These are phyloP conservation scores for Lepisosteus osseus DNA, from an alignment of 2,113 vertebrate genomes.

Conservation along the genomic window DNA sequence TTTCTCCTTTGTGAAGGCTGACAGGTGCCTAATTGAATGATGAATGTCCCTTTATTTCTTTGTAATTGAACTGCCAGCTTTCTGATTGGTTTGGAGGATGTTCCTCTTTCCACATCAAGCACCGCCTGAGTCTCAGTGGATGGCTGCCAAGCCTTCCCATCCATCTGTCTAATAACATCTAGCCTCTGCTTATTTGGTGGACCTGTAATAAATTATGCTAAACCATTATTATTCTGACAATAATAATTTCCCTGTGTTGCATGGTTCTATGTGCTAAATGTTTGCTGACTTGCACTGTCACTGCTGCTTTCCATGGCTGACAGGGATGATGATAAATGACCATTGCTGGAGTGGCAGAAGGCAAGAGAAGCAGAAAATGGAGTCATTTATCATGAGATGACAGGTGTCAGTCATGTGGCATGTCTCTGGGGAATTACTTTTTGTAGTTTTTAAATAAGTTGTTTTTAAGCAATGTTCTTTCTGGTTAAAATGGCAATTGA, in stretches of 20 bases:
- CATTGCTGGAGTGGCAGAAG: slow-evolving; percentile 96
- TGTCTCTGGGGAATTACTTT: slow-evolving; percentile 92
- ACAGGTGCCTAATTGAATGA: slow-evolving; percentile 99
- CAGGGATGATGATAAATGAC: slow-evolving; percentile 99
- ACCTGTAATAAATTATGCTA: slow-evolving; percentile 99
- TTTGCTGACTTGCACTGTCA: slow-evolving; percentile 99
- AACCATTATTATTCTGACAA: slow-evolving; percentile 99
- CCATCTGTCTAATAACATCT: slow-evolving; percentile 99
- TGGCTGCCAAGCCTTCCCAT: slow-evolving; percentile 98
- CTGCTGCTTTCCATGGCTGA: slow-evolving; percentile 95
- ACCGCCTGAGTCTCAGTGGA: slow-evolving; percentile 92
- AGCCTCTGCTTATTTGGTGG: slow-evolving; percentile 99
- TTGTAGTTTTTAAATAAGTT: slow-evolving; percentile 98
- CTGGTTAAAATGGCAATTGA: slow-evolving; percentile 83
- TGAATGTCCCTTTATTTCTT: slow-evolving; percentile 99
- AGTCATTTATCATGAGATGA: slow-evolving; percentile 99
- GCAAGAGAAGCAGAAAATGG: slow-evolving; percentile 98
- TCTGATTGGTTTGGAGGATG: slow-evolving; percentile 98
- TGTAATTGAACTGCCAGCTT: slow-evolving; percentile 99
- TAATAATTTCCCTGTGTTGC: slow-evolving; percentile 99
- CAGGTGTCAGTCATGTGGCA: slow-evolving; percentile 97
- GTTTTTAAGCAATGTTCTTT: slow-evolving; percentile 92
- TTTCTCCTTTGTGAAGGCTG: slow-evolving; percentile 99
- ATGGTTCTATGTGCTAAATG: slow-evolving; percentile 99
- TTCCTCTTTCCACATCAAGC: slow-evolving; percentile 83